Evolutionary conservation across 2,888 invertebrate species (phyloP), one percentile per base, ranked within the genome.

Genomic region (Palloptera scutellata): DNA sequence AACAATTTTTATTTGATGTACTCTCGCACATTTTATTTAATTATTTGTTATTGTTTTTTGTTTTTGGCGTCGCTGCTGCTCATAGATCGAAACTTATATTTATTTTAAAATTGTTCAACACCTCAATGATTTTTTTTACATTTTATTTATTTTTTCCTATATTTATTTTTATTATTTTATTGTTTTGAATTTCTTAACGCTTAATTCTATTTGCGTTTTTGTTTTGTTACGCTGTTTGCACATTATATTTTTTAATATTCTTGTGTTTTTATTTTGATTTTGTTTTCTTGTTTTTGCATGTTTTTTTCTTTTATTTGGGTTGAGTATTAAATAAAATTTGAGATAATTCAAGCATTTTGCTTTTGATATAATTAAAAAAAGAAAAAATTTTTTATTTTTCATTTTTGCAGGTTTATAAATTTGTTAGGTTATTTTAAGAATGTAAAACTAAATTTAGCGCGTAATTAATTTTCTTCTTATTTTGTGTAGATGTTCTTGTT

Each of bases 31-130:
- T 69, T 52, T 59, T 19, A 43, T 51, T 30, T 53, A 11, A 9
- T 64, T 60, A 30, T 51, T 54, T 59, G 51, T 48, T 52, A 54
- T 8, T 19, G 52, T 62, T 64, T 67, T 54, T 59, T 58, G 60
- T 65, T 52, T 64, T 13, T 30, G 51, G 19, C 17, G 40, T 48
- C 55, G n/a, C 30, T 42, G 9, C 10, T 40, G 30, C 59, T 59
- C 51, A 72, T 75, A 76, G 74, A 74, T 78, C 30, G 78, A 78
- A 79, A 79, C 77, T 76, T 78, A 75, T 77, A 78, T 78, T 78
- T 78, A 70, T 70, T 68, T 64, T 58, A 52, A 61, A 61, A 66
- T 70, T 70, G 68, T 52, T 66, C 68, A 62, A 62, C 60, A 65
- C 64, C 61, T 65, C 58, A 62, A 55, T 51, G 30, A 11, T 54